A percentile compares a stretch with the other conserved stretches of the same genome.
Conservation (phyloP, 2,113 vertebrate species). For the Scartelaos histophorus region DNA sequence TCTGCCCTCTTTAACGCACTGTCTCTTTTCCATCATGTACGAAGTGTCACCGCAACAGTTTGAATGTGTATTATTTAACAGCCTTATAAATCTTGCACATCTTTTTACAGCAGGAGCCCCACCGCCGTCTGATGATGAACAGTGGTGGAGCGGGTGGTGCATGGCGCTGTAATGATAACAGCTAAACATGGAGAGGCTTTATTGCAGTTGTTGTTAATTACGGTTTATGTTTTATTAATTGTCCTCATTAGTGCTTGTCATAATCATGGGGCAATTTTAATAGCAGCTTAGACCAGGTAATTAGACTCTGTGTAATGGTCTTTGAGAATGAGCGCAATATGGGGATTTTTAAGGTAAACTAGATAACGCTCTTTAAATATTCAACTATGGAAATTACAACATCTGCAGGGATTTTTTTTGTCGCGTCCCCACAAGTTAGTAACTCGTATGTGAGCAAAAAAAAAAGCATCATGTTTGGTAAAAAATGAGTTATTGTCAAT, state of each 20-base stretch:
- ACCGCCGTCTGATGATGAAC: constrained; percentile 1
- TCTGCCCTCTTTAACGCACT: not conserved
- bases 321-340: not conserved
- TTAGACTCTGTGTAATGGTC: not conserved
- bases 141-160: not conserved
- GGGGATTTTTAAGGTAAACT: not conserved
- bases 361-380: not conserved
- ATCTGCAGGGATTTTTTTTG: not conserved
- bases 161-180: not conserved
- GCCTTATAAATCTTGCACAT: not conserved
- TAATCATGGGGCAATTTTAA: not conserved
- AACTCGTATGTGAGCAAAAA: no score
- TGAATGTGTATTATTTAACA: constrained; percentile 3
- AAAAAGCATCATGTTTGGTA: no score
- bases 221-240: constrained; percentile 4
- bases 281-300: not conserved
- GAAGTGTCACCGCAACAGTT: constrained; percentile 1
- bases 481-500: no score
- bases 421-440: not conserved
- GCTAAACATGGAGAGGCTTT: not conserved
- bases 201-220: not conserved
- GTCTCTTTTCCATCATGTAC: not conserved
- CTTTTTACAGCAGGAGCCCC: constrained; percentile 2
- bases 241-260: constrained; percentile 1
- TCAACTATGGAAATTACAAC: no score